These are phyloP conservation scores for Eupeodes luniger DNA, from an alignment of 2,888 invertebrate species.

Conservation along the genomic window DNA sequence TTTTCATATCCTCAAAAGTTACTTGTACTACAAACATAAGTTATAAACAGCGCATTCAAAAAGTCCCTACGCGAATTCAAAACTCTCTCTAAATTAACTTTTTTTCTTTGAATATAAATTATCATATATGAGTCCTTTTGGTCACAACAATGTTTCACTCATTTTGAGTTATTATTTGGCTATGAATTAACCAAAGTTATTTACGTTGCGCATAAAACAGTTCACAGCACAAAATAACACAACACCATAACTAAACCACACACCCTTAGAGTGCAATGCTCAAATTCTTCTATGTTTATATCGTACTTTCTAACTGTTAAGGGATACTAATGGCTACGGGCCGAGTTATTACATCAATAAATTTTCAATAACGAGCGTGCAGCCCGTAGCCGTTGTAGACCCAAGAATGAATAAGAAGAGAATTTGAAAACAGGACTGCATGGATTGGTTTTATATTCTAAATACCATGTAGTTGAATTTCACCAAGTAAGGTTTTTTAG, in stretches of 20 bases:
- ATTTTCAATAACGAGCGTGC: constrained; percentile 71
- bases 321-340: constrained; percentile 54
- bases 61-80: constrained; percentile 8
- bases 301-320: neutral
- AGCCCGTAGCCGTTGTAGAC: neutral
- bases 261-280: constrained; percentile 7
- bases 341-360: constrained; percentile 71
- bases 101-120: constrained; percentile 12
- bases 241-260: constrained; percentile 11
- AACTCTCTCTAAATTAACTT: constrained; percentile 10
- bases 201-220: constrained; percentile 36
- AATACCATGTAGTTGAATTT: constrained; percentile 5
- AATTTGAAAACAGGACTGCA: neutral
- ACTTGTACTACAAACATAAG: neutral
- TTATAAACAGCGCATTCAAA: constrained; percentile 47
- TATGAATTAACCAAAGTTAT: constrained; percentile 64
- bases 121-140: constrained; percentile 42
- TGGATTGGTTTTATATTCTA: constrained; percentile 2
- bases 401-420: constrained; percentile 22
- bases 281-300: neutral
- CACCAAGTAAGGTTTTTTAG: neutral
- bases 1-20: neutral
- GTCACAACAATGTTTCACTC: constrained; percentile 57
- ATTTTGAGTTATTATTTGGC: constrained; percentile 66
- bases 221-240: neutral